These are phyloP conservation scores for Cryptocephalus primarius DNA, from an alignment of 2,888 invertebrate species.

Conservation along the genomic window DNA sequence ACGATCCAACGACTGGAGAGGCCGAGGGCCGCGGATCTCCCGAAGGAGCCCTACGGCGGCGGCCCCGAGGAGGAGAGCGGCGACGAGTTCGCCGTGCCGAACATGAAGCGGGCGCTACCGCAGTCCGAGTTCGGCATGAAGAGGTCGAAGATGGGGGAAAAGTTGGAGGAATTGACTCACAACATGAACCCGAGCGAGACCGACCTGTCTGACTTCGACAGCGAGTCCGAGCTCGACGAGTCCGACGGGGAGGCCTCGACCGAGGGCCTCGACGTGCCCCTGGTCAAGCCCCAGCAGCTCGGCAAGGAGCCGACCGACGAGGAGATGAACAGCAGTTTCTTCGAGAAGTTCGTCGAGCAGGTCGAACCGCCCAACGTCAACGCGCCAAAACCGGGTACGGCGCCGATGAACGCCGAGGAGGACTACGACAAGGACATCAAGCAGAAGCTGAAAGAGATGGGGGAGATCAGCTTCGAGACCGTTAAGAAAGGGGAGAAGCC, in stretches of 20 bases:
- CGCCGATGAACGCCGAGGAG: constrained; percentile 17
- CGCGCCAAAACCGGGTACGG: too few relatives aligned
- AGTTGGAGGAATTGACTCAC: constrained; percentile 18
- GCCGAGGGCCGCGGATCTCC: constrained; percentile 23
- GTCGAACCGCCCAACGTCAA: constrained; percentile 9
- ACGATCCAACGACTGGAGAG: constrained; percentile 44
- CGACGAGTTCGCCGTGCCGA: constrained; percentile 15
- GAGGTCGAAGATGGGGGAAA: constrained; percentile 22
- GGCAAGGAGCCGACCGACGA: constrained; percentile 21
- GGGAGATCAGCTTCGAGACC: constrained; percentile 38
- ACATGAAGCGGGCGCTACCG: constrained; percentile 20
- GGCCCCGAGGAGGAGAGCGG: constrained; percentile 20
- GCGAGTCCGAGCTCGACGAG: constrained; percentile 29
- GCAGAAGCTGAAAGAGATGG: constrained; percentile 54
- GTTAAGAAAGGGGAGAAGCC: constrained; percentile 37
- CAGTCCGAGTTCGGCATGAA: constrained; percentile 22
- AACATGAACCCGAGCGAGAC: constrained; percentile 27
- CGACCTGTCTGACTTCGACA: constrained; percentile 33
- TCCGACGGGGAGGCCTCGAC: constrained; percentile 36
- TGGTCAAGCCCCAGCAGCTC: constrained; percentile 11
- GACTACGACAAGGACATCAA: constrained; percentile 48
- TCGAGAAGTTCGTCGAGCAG: constrained; percentile 30
- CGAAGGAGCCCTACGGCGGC: constrained; percentile 16
- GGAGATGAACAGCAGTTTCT: constrained; percentile 31
- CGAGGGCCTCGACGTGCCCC: constrained; percentile 11